phyloP scores from a whole-genome alignment of 2,888 invertebrate species.

The Spilarctia lutea region DNA sequence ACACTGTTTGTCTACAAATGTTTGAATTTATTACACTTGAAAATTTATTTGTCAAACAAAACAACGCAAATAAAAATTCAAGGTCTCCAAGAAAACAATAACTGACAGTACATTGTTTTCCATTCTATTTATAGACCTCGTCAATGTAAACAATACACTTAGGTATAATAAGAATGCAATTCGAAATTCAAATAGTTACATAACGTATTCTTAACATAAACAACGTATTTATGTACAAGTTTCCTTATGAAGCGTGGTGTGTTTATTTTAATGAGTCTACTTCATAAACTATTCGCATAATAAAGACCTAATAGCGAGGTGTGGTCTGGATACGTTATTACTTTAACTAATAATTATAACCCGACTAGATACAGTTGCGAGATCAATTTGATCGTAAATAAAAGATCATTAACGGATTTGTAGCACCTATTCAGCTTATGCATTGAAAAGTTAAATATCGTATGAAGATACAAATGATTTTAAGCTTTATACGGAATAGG shows the following conservation, averaged over 20 bases:
- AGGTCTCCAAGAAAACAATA: background rate
- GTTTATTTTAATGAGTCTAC: conserved; percentile 47
- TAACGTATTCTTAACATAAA: conserved; percentile 32
- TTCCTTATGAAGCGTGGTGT: conserved; percentile 62
- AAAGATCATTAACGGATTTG: conserved; percentile 45
- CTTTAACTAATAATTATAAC: conserved; percentile 65
- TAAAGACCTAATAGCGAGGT: conserved; percentile 73
- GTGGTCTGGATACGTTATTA: conserved; percentile 68
- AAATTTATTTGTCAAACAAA: background rate
- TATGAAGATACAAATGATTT: conserved; percentile 37
- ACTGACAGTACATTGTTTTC: background rate
- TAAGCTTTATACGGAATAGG: conserved; percentile 21
- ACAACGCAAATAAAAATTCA: background rate
- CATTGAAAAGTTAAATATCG: conserved; percentile 40
- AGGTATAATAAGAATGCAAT: conserved; percentile 9
- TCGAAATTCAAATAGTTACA: conserved; percentile 34
- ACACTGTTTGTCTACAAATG: background rate
- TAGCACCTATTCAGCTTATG: conserved; percentile 34
- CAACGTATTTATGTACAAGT: conserved; percentile 49
- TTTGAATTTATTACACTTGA: background rate
- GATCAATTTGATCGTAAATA: conserved; percentile 42
- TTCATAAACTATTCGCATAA: conserved; percentile 64
- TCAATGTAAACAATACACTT: background rate
- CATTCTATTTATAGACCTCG: background rate
- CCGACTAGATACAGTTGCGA: conserved; percentile 59